Conservation (phyloP, 2,113 vertebrate genomes). For the Nibea albiflora region DNA sequence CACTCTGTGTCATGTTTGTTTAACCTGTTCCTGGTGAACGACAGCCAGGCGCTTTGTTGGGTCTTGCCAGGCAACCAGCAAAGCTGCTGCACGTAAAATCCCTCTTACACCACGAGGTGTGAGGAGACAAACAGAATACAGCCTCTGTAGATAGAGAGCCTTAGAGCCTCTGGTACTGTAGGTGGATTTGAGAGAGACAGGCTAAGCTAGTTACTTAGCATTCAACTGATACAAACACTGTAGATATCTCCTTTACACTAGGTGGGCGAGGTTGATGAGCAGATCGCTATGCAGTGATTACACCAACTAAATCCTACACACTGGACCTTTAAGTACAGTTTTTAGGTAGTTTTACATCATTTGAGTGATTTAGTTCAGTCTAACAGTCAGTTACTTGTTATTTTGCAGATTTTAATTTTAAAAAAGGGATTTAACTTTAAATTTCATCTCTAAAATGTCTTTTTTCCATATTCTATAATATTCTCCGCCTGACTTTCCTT, state of each 20-base stretch:
- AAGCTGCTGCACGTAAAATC: neutral
- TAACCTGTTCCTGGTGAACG: neutral
- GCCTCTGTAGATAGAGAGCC: neutral
- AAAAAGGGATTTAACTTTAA: too few species aligned
- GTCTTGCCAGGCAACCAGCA: neutral
- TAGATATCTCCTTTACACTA: too few species aligned
- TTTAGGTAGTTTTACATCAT: neutral
- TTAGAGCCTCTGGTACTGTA: neutral
- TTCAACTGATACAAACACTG: too few species aligned
- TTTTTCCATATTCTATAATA: neutral
- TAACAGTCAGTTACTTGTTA: neutral
- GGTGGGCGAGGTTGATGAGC: too few species aligned
- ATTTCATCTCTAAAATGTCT: neutral
- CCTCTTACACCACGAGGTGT: neutral
- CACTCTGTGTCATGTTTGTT: neutral
- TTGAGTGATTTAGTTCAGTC: neutral
- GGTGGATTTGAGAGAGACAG: too few species aligned
- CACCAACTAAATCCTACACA: too few species aligned
- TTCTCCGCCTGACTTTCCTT: neutral
- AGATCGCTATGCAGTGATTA: too few species aligned
- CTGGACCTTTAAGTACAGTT: neutral
- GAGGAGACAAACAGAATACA: neutral
- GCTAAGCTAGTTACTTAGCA: too few species aligned
- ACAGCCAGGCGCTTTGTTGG: neutral
- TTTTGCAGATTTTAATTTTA: neutral